Percentiles rank a stretch among this genome's conserved stretches.
Conservation (phyloP, 2,888 invertebrate genomes). For the Automeris io region DNA sequence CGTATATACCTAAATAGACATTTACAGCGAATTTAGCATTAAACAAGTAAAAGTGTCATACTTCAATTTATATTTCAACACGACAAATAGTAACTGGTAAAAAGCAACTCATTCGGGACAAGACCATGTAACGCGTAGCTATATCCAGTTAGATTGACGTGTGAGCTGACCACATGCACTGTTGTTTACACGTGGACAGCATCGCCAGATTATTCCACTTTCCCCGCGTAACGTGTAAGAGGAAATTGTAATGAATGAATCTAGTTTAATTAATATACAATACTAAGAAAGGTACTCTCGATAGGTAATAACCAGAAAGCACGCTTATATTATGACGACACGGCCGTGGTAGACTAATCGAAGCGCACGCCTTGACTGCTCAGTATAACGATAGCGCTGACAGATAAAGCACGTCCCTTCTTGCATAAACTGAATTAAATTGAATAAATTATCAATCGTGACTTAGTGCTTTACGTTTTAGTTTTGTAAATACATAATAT, state of each 20-base stretch:
- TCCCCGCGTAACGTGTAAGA: constrained; percentile 19
- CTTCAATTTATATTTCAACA: too few species aligned
- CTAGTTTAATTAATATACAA: constrained; percentile 32
- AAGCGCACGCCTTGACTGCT: constrained; percentile 29
- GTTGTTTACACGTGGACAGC: not conserved
- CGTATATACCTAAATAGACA: too few species aligned
- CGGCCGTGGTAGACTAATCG: constrained; percentile 24
- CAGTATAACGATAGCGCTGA: constrained; percentile 61
- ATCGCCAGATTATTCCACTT: constrained; percentile 14
- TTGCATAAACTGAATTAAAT: constrained; percentile 16
- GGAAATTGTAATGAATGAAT: constrained; percentile 27
- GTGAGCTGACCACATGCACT: too few species aligned
- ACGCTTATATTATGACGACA: constrained; percentile 30
- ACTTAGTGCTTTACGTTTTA: constrained; percentile 15
- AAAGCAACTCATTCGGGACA: not conserved
- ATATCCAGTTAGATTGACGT: not conserved
- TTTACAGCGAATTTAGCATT: too few species aligned
- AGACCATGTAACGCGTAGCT: not conserved
- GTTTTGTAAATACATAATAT: constrained; percentile 26
- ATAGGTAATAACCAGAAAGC: constrained; percentile 27
- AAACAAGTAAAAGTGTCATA: too few species aligned
- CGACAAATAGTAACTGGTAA: not conserved
- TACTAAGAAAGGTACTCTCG: constrained; percentile 51
- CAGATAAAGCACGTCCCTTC: constrained; percentile 42
- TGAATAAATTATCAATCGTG: constrained; percentile 18